phyloP scores from a whole-genome alignment of 1,140 invertebrate genomes.

The Bombus waltoni region DNA sequence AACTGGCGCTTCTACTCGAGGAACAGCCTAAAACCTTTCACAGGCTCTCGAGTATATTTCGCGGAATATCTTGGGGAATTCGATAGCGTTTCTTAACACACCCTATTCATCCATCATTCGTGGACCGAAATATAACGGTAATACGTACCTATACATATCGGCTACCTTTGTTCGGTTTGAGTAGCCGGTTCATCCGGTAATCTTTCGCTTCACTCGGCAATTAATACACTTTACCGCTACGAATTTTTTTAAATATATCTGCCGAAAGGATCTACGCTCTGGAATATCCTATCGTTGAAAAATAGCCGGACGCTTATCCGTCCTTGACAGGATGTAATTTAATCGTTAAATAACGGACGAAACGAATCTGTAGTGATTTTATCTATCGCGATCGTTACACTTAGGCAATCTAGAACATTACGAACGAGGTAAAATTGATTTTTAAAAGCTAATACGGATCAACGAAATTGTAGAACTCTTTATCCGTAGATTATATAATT shows the following conservation, averaged over 20 bases:
- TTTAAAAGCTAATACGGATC: not conserved
- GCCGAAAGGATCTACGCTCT: conserved; percentile 18
- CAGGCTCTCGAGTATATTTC: conserved; percentile 41
- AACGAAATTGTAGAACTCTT: not conserved
- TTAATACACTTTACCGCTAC: conserved; percentile 69
- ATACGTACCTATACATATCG: conserved; percentile 45
- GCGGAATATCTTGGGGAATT: conserved; percentile 15
- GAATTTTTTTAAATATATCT: conserved; percentile 55
- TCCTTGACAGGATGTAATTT: not conserved
- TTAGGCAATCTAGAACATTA: not conserved
- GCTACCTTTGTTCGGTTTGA: conserved; percentile 59
- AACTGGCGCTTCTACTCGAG: too few relatives aligned
- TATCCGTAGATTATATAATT: too few relatives aligned
- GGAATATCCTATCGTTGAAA: not conserved
- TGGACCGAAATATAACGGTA: conserved; percentile 62
- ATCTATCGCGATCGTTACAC: not conserved
- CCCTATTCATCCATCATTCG: conserved; percentile 66
- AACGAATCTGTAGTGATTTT: not conserved
- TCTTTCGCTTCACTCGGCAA: conserved; percentile 58
- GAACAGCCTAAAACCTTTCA: not conserved
- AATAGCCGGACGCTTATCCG: not conserved
- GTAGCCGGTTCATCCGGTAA: conserved; percentile 45
- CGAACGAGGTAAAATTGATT: not conserved
- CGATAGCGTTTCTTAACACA: conserved; percentile 58
- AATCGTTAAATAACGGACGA: not conserved